phyloP scores from a whole-genome alignment of 1,140 invertebrate genomes.

The Trigoniulus corallinus region DNA sequence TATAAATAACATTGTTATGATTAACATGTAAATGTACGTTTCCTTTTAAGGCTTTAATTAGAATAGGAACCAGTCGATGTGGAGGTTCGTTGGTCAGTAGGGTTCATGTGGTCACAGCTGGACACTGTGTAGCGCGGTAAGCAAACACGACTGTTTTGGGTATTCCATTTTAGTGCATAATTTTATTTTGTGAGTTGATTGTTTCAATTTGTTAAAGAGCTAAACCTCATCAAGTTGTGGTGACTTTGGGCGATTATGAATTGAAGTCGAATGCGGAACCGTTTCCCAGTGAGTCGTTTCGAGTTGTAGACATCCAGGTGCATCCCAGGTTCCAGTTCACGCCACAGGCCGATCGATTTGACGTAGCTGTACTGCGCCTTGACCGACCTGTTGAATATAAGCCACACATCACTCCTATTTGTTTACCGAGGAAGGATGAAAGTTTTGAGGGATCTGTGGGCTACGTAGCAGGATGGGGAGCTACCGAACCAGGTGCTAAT shows the following conservation, averaged over 20 bases:
- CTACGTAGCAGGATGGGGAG: conserved; percentile 87
- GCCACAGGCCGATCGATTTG: conserved; percentile 64
- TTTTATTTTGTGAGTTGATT: conserved; percentile 5
- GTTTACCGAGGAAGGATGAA: conserved; percentile 73
- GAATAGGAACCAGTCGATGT: conserved; percentile 78
- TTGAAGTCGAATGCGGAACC: conserved; percentile 83
- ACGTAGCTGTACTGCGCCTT: conserved; percentile 75
- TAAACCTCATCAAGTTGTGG: conserved; percentile 59
- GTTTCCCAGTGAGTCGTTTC: conserved; percentile 73
- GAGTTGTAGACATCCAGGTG: conserved; percentile 69
- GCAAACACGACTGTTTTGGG: too few relatives aligned
- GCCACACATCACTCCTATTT: conserved; percentile 85
- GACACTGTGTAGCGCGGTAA: conserved; percentile 81
- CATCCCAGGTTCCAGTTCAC: conserved; percentile 93
- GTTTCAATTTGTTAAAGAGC: conserved; percentile 5
- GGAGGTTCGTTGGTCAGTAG: conserved; percentile 84
- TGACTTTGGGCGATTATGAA: conserved; percentile 82
- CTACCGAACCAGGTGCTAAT: conserved; percentile 47
- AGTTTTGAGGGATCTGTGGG: conserved; percentile 78
- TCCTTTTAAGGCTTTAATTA: conserved; percentile 61
- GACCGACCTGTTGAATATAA: conserved; percentile 72
- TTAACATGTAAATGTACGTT: conserved; percentile 12
- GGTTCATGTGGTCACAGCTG: conserved; percentile 85
- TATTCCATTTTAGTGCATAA: conserved; percentile 9
- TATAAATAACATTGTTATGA: too few relatives aligned